Base-by-base conservation (phyloP, 1,140 invertebrate genomes). In the Orchestia grillus region DNA sequence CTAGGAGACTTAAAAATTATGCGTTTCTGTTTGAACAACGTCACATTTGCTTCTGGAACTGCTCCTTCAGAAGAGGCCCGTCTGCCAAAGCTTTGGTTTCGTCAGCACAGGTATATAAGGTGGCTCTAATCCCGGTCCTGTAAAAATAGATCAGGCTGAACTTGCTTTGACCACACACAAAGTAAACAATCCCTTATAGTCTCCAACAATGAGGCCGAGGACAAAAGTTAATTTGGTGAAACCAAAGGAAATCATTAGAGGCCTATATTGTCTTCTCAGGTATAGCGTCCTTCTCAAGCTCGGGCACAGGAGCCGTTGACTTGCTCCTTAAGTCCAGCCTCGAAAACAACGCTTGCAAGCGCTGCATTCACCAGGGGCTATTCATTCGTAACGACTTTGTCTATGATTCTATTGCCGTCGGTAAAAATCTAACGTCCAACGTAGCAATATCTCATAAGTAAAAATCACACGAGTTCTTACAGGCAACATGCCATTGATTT, bases 151-250 rank as follows among this genome's bases (percentile, higher is more conserved):
- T 90, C 88, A 42, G 43, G 28, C 88, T 90, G 88, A 90, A 43
- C 88, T 90, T 90, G 88, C 88, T 90, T 41, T 90, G 88, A 44
- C 88, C 88, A 90, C 88, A 90, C 88, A 90, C 88, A 90, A 90
- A 90, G 88, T 90, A 90, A 90, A 90, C 88, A 90, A 90, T 90
- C 88, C 88, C 88, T 41, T 90, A 90, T 90, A 42, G 88, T 44
- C 88, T 90, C 43, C 88, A 90, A 90, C 88, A 90, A 90, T 90
- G 88, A 90, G 88, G n/a, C 88, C 88, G 43, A 44, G 88, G 88
- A 90, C 88, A 90, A 90, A 90, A 90, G 88, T 90, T 90, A 90
- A 90, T 90, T 90, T 90, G 43, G 88, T 90, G 88, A 90, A 90
- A 90, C 88, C 88, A 90, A 90, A 90, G 88, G 43, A 44, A 90